phyloP scores from a whole-genome alignment of 2,888 invertebrate species.

The Crossocerus cetratus region DNA sequence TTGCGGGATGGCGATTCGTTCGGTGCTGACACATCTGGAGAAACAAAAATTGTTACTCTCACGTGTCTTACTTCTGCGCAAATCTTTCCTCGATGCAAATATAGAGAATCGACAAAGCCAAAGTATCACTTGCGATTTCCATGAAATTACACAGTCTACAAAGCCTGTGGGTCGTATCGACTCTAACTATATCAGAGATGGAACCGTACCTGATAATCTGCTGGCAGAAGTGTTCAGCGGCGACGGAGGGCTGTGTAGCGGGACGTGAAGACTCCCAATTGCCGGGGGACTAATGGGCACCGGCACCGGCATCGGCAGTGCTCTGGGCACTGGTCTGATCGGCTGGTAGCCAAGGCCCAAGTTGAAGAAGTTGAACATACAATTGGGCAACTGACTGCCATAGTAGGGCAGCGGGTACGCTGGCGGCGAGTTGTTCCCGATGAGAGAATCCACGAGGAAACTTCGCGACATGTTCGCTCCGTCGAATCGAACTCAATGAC shows the following conservation, averaged over 20 bases:
- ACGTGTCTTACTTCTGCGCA: neutral
- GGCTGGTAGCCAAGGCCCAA: conserved; percentile 72
- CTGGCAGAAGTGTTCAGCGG: conserved; percentile 62
- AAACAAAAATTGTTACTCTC: neutral
- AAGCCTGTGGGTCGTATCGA: too few relatives aligned
- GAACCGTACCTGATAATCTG: conserved; percentile 65
- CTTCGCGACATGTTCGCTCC: conserved; percentile 85
- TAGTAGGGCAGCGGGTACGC: conserved; percentile 73
- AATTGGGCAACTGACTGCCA: conserved; percentile 76
- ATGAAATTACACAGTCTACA: too few relatives aligned
- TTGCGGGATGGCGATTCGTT: conserved; percentile 78
- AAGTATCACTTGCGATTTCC: neutral
- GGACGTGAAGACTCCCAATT: conserved; percentile 50
- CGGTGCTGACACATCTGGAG: conserved; percentile 67
- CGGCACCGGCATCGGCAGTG: conserved; percentile 56
- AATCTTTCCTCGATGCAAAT: neutral
- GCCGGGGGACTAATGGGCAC: conserved; percentile 63
- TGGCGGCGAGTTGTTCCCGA: conserved; percentile 82
- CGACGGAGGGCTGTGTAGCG: conserved; percentile 69
- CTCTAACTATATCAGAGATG: too few relatives aligned
- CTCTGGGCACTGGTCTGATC: conserved; percentile 70
- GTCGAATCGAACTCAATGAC: neutral
- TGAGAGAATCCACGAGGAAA: conserved; percentile 88
- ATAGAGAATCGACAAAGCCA: neutral
- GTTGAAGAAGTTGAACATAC: conserved; percentile 75